phyloP scores from a whole-genome alignment of 2,888 invertebrate genomes.

The Xestia xanthographa region DNA sequence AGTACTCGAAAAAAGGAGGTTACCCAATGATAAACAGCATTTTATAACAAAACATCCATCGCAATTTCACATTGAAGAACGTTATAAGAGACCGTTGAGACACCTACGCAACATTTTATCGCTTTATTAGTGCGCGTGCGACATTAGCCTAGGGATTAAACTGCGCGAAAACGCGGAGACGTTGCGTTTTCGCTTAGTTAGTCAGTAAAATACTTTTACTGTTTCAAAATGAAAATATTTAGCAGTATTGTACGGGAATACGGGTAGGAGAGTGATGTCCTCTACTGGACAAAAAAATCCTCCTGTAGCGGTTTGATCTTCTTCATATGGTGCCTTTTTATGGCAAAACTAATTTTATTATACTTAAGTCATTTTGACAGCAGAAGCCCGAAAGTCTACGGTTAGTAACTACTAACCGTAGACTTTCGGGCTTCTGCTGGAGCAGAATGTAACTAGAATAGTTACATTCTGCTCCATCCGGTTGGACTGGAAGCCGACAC shows the following conservation, averaged over 20 bases:
- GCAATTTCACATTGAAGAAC: slow-evolving; percentile 21
- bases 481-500: neutral
- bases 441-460: neutral
- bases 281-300: neutral
- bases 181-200: neutral
- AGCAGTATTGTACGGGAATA: neutral
- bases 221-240: neutral
- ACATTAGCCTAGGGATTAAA: slow-evolving; percentile 2
- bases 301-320: neutral
- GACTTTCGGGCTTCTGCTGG: too few species aligned
- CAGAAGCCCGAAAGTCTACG: neutral
- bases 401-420: too few species aligned
- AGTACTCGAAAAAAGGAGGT: slow-evolving; percentile 23
- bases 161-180: neutral
- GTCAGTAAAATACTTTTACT: neutral
- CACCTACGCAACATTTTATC: slow-evolving; percentile 43
- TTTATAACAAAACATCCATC: slow-evolving; percentile 28
- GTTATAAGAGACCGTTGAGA: slow-evolving; percentile 12
- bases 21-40: slow-evolving; percentile 21
- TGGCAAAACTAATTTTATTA: neutral
- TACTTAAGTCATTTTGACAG: neutral
- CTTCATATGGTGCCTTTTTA: neutral
- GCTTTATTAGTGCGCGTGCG: slow-evolving; percentile 8
- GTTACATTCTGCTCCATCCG: neutral
- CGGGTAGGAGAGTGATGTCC: neutral